These are phyloP conservation scores for Actinemys pallida DNA, from an alignment of 2,113 vertebrate species.

Conservation along the genomic window DNA sequence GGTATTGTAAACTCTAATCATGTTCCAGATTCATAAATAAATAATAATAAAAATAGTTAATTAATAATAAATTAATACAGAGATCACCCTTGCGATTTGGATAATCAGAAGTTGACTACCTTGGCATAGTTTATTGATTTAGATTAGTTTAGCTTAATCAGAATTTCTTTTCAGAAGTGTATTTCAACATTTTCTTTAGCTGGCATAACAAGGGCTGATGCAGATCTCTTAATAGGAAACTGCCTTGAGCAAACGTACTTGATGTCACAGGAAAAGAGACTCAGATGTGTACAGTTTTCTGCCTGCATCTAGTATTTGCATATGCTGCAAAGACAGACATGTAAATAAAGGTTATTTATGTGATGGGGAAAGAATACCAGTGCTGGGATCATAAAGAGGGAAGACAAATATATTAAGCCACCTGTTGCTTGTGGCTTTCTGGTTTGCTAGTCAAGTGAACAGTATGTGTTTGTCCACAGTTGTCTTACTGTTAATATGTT, in stretches of 20 bases:
- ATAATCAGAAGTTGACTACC: background rate
- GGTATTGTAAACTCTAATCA: background rate
- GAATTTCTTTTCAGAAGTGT: background rate
- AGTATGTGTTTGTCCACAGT: background rate
- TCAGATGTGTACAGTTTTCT: background rate
- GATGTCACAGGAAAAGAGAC: background rate
- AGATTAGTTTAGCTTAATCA: background rate
- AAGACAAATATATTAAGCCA: background rate
- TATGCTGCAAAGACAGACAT: background rate
- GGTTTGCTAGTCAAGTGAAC: background rate
- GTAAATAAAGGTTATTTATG: background rate
- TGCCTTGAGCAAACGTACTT: background rate
- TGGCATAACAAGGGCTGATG: background rate
- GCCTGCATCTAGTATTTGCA: background rate
- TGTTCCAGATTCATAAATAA: constrained; percentile 34
- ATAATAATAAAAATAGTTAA: background rate
- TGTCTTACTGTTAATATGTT: background rate
- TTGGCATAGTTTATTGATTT: constrained; percentile 27
- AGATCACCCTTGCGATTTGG: background rate
- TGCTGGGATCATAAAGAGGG: background rate
- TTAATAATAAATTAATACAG: background rate
- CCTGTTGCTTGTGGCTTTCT: background rate
- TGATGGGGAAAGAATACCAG: background rate
- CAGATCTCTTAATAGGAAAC: background rate
- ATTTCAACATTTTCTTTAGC: constrained; percentile 33